Percentiles rank a stretch among this genome's conserved stretches.
Evolutionary conservation across 1,140 invertebrate genomes (phyloP).

Genomic region (Lepidurus couesii): DNA sequence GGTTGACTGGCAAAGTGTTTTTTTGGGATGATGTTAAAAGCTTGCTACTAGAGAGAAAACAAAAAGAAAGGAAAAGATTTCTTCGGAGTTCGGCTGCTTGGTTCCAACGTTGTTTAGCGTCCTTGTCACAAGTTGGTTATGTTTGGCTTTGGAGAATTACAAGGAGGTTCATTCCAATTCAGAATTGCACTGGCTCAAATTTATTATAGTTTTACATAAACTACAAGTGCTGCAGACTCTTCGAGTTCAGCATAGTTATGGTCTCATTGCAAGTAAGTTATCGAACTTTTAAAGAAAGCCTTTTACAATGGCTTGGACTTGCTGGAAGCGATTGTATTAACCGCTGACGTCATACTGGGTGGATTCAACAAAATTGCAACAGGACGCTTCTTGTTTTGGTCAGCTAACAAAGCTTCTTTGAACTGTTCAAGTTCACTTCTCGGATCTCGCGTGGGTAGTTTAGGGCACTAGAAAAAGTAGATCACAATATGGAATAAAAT

Average conservation of each 20-base stretch:
- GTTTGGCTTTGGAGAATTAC: conserved; percentile 19
- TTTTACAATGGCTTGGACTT: neutral
- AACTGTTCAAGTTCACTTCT: conserved; percentile 32
- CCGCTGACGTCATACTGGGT: neutral
- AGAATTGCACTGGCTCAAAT: neutral
- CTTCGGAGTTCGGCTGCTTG: neutral
- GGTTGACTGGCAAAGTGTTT: neutral
- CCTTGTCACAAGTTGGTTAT: conserved; percentile 11
- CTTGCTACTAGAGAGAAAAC: neutral
- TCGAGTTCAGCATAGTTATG: neutral
- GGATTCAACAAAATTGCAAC: conserved; percentile 8
- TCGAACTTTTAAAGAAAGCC: neutral
- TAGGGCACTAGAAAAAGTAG: conserved; percentile 37
- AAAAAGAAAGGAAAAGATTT: conserved; percentile 5
- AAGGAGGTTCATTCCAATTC: conserved; percentile 20
- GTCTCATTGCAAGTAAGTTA: neutral
- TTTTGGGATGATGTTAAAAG: neutral
- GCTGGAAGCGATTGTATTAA: neutral
- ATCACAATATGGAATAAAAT: neutral
- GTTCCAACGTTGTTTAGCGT: conserved; percentile 18
- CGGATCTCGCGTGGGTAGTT: conserved; percentile 34
- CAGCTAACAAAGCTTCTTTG: conserved; percentile 26
- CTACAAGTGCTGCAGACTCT: neutral
- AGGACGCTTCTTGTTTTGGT: neutral
- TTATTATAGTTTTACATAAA: too few species aligned